These are phyloP conservation scores for Drosophila nigricruria DNA, from an alignment of 2,888 invertebrate genomes.

Conservation along the genomic window DNA sequence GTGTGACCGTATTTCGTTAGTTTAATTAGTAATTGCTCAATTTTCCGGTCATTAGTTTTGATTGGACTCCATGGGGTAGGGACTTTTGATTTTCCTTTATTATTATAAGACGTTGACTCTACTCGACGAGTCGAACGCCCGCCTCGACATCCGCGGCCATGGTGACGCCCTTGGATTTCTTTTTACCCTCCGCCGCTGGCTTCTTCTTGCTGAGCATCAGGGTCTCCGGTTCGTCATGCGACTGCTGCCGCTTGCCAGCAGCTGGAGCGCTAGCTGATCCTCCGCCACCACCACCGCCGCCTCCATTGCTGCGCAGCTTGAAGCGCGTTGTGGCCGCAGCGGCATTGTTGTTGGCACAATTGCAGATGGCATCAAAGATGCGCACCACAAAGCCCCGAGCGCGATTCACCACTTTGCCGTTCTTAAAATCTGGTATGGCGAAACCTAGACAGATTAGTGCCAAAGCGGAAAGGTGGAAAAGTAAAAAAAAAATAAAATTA, in stretches of 20 bases:
- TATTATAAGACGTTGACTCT: slow-evolving; percentile 4
- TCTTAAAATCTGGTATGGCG: slow-evolving; percentile 86
- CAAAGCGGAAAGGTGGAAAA: slow-evolving; percentile 21
- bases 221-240: slow-evolving; percentile 64
- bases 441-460: slow-evolving; percentile 77
- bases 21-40: slow-evolving; percentile 15
- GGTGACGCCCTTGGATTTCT: slow-evolving; percentile 65
- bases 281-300: slow-evolving; percentile 46
- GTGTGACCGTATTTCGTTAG: background rate
- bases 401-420: slow-evolving; percentile 87
- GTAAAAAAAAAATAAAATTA: slow-evolving; percentile 20
- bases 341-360: slow-evolving; percentile 87
- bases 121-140: slow-evolving; percentile 64
- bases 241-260: slow-evolving; percentile 63
- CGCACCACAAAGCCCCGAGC: slow-evolving; percentile 88
- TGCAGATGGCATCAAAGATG: slow-evolving; percentile 88
- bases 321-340: slow-evolving; percentile 86
- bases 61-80: slow-evolving; percentile 28
- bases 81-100: slow-evolving; percentile 1
- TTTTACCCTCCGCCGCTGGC: slow-evolving; percentile 61
- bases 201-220: slow-evolving; percentile 71
- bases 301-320: slow-evolving; percentile 81
- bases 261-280: slow-evolving; percentile 11
- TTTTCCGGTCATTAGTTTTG: slow-evolving; percentile 29
- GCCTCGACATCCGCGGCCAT: slow-evolving; percentile 68